These are phyloP conservation scores for Macroglossus sobrinus DNA, from an alignment of 2,113 vertebrate genomes.

Conservation along the genomic window DNA sequence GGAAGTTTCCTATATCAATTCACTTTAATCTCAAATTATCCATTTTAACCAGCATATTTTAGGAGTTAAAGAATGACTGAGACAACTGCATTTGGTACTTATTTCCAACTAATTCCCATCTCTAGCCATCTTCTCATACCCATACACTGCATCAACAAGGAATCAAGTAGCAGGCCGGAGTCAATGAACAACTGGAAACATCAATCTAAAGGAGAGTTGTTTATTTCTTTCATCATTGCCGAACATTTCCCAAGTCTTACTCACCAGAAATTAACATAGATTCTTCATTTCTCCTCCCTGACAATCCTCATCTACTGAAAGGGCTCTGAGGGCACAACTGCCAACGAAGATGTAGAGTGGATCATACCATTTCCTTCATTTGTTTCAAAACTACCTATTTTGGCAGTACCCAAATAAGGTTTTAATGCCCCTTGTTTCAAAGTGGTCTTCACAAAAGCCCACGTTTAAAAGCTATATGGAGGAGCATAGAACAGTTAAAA, in stretches of 20 bases:
- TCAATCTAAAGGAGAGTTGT: constrained; percentile 50
- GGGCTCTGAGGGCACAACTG: constrained; percentile 31
- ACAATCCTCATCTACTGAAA: constrained; percentile 57
- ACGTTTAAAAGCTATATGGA: constrained; percentile 68
- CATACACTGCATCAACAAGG: background rate
- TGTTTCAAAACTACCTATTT: constrained; percentile 28
- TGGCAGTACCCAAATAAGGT: constrained; percentile 31
- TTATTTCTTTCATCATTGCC: constrained; percentile 70
- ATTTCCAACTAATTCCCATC: background rate
- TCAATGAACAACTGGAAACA: constrained; percentile 59
- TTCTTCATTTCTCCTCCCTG: constrained; percentile 60
- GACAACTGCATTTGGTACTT: background rate
- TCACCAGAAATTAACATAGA: constrained; percentile 64
- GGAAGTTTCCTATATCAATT: background rate
- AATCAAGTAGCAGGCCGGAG: background rate
- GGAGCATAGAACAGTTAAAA: constrained; percentile 45
- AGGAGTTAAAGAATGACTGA: background rate
- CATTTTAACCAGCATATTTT: background rate
- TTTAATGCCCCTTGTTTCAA: constrained; percentile 46
- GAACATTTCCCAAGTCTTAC: constrained; percentile 63
- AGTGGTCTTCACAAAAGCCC: constrained; percentile 68
- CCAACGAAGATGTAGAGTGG: constrained; percentile 2
- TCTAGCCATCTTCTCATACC: background rate
- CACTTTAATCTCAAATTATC: background rate
- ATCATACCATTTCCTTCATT: background rate